phyloP scores from a whole-genome alignment of 2,113 vertebrate species.

The Edolisoma coerulescens region DNA sequence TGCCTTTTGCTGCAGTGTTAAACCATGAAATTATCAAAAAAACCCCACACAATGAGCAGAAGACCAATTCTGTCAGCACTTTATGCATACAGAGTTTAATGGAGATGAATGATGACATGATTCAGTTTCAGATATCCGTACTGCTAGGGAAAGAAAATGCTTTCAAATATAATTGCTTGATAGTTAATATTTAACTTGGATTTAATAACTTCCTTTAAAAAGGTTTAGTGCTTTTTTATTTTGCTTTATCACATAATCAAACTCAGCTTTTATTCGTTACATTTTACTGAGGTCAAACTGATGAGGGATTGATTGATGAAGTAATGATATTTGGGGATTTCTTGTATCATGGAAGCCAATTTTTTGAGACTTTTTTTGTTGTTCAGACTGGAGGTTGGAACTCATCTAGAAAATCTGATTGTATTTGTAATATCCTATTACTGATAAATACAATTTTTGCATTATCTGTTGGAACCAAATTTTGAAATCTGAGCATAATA shows the following conservation, averaged over 20 bases:
- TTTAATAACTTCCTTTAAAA: neutral
- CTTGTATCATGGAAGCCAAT: neutral
- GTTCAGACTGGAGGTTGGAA: neutral
- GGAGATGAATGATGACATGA: neutral
- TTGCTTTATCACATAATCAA: neutral
- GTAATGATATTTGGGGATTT: neutral
- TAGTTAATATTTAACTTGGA: neutral
- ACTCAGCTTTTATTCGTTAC: neutral
- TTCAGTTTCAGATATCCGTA: neutral
- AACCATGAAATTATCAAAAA: neutral
- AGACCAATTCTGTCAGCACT: neutral
- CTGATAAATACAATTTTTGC: neutral
- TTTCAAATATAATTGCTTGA: neutral
- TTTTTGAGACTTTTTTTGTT: neutral
- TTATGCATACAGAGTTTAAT: neutral
- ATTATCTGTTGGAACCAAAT: neutral
- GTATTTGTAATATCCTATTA: neutral
- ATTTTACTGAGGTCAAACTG: neutral
- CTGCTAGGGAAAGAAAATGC: neutral
- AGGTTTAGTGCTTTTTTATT: neutral
- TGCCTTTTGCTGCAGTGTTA: neutral
- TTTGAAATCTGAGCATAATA: neutral
- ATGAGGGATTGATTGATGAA: neutral
- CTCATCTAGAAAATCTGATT: neutral
- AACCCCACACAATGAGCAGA: neutral